These are phyloP conservation scores for Alcis repandata DNA, from an alignment of 2,888 invertebrate species.

Conservation along the genomic window DNA sequence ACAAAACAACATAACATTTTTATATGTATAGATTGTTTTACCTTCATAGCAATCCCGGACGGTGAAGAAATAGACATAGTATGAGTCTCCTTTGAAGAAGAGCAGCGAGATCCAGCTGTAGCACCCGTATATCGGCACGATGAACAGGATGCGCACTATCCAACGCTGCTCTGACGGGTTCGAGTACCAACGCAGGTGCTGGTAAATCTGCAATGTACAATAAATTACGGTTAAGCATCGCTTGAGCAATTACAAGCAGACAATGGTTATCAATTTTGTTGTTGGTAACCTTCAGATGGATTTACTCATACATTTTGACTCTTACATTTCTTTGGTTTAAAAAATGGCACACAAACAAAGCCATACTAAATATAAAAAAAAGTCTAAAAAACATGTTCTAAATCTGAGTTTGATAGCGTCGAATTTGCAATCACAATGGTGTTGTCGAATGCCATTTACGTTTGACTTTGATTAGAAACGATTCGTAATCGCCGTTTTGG, in stretches of 20 bases:
- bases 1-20: too few species aligned
- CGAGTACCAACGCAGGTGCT: conserved; percentile 99
- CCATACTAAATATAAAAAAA: not conserved
- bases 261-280: too few species aligned
- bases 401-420: not conserved
- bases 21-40: too few species aligned
- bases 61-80: conserved; percentile 99
- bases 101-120: conserved; percentile 99
- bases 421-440: conserved; percentile 5
- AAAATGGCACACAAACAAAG: not conserved
- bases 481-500: not conserved
- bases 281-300: too few species aligned
- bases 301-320: too few species aligned
- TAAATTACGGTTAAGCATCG: not conserved
- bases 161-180: conserved; percentile 99
- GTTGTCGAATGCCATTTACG: conserved; percentile 6
- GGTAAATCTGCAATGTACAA: conserved; percentile 93
- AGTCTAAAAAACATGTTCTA: not conserved
- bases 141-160: conserved; percentile 99
- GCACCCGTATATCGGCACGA: conserved; percentile 99
- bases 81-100: conserved; percentile 99
- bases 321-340: not conserved
- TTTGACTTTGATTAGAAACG: not conserved
- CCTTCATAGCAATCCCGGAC: conserved; percentile 99
- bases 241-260: not conserved